Evolutionary conservation across 1,140 invertebrate genomes (phyloP), one percentile per base, ranked within the genome.

Genomic region (Drosophila grimshawi): DNA sequence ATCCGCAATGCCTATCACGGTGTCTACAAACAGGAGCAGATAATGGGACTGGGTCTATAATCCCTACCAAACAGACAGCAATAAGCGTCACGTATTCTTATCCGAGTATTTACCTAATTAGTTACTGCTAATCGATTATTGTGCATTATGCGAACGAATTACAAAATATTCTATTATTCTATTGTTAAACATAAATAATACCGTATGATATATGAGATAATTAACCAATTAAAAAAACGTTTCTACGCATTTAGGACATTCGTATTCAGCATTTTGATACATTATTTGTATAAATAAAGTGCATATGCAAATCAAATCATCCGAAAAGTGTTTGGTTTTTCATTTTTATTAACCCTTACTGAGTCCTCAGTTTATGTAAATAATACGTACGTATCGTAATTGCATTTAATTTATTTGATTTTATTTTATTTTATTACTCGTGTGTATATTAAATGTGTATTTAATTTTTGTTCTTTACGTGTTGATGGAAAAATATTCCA

Each of bases 1-100:
- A 97, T 99, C 79, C 95, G 98, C 52, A 99, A 99, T 93, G 98
- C 98, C 76, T 99, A 98, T 94, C 98, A 98, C 90, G 97, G 97
- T 86, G 97, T 98, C 53, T 98, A 98, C 92, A 98, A 98, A 92
- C 94, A 97, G 72, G 97, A 97, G 91, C 96, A 97, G 81, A 92
- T 92, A 37, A 57, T 91, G 52, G 90, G 90, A 8, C 70, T 91
- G 56, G 90, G 81, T 33, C 86, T 92, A 29, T 92, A 86, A 76
- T 56, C 5, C 0, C 4, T 19, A 29, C 35, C 30, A 19, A 8
- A 11, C 32, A 8, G 5, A 19, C 19, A 30, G 7, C 29, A 5
- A 11, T 5, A 7, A 19, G 27, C 11, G 41, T 53, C 29, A 5
- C 52, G 60, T 41, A 73, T 64, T 51, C 60, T 61, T 62, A 78